Conservation (phyloP, 2,797 vertebrate species). For the Natrix natrix region DNA sequence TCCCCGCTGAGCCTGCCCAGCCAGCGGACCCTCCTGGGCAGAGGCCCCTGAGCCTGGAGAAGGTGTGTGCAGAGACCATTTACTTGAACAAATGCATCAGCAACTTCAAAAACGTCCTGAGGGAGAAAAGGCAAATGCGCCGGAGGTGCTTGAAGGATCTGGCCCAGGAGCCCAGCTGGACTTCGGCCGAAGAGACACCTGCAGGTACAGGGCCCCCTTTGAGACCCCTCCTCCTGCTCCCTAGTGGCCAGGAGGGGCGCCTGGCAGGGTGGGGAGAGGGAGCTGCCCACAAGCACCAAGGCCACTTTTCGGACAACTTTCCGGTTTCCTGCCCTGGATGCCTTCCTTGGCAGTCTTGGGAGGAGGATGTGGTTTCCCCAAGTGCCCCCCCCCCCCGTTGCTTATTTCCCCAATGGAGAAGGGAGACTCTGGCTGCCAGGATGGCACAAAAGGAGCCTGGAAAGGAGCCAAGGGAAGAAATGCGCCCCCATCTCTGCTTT, state of each 20-base stretch:
- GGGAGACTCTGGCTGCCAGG: not conserved
- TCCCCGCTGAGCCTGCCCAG: constrained; percentile 13
- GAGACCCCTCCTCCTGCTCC: not conserved
- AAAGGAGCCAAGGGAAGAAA: not conserved
- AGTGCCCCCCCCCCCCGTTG: not conserved
- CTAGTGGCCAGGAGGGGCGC: not conserved
- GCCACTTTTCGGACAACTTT: too few relatives aligned
- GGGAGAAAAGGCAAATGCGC: constrained; percentile 85
- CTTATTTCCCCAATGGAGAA: not conserved
- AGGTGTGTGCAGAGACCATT: constrained; percentile 79
- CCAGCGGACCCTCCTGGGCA: constrained; percentile 61
- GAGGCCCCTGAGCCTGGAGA: constrained; percentile 73
- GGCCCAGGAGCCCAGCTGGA: constrained; percentile 79
- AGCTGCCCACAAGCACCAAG: not conserved
- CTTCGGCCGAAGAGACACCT: constrained; percentile 77
- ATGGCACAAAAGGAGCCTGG: not conserved
- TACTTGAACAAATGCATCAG: constrained; percentile 87
- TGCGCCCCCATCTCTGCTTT: too few relatives aligned
- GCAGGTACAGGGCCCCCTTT: constrained; percentile 68
- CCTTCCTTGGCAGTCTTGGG: too few relatives aligned
- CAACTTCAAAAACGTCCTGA: constrained; percentile 92
- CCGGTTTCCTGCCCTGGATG: not conserved
- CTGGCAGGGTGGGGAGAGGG: not conserved
- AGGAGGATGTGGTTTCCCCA: not conserved
- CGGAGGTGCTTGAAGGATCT: constrained; percentile 82